Percentiles rank a stretch among this genome's conserved stretches.
Conservation (phyloP, 2,113 vertebrate genomes). For the Poecilia latipinna region DNA sequence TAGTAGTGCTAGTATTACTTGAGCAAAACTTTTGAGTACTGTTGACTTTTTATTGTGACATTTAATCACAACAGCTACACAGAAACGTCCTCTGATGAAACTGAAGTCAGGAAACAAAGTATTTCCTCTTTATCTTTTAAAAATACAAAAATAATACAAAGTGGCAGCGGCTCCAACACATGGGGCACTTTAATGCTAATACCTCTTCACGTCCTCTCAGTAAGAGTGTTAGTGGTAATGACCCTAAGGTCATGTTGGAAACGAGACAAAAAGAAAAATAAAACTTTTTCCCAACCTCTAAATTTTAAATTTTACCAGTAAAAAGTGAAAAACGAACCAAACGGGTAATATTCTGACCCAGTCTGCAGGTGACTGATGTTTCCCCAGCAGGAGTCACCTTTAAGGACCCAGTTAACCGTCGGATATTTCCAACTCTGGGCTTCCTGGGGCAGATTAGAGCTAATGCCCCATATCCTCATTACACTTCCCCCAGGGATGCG, state of each 20-base stretch:
- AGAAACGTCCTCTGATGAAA: not conserved
- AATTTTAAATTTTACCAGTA: not conserved
- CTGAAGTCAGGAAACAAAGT: constrained; percentile 13
- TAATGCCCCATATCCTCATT: constrained; percentile 77
- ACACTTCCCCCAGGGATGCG: constrained; percentile 38
- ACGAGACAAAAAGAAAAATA: constrained; percentile 21
- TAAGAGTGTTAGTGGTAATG: constrained; percentile 69
- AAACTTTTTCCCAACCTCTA: not conserved
- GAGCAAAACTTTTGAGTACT: no score
- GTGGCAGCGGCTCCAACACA: not conserved
- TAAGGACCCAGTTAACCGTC: constrained; percentile 42
- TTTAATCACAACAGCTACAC: not conserved
- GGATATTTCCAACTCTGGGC: constrained; percentile 63
- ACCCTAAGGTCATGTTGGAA: constrained; percentile 54
- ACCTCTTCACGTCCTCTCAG: constrained; percentile 45
- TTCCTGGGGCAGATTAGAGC: constrained; percentile 72
- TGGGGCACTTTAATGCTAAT: constrained; percentile 25
- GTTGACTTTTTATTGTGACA: not conserved
- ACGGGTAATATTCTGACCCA: not conserved
- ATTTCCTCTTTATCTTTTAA: constrained; percentile 6
- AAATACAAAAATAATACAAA: not conserved
- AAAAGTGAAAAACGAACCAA: not conserved
- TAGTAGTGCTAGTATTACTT: no score
- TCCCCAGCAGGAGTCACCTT: constrained; percentile 18
- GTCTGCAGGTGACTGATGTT: not conserved